A percentile compares a stretch with the other conserved stretches of the same genome.
phyloP scores from a whole-genome alignment of 1,140 invertebrate species.

The Cydia strobilella region DNA sequence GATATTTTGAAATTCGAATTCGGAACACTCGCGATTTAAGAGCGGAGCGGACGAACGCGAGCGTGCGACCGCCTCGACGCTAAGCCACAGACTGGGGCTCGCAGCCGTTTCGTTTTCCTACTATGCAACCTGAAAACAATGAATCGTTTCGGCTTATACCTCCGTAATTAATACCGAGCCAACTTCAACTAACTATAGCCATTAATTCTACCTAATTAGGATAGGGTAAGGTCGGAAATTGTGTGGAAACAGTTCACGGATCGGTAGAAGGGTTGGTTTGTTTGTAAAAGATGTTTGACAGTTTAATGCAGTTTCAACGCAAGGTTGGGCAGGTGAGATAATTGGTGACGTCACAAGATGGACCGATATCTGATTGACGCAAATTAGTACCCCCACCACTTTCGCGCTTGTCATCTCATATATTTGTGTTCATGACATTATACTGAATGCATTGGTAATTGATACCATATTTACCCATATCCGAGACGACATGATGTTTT shows the following conservation, averaged over 20 bases:
- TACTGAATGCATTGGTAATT: too few species aligned
- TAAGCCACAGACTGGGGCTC: slow-evolving; percentile 21
- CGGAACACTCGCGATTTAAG: neutral
- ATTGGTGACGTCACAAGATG: slow-evolving; percentile 12
- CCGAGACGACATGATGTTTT: too few species aligned
- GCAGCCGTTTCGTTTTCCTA: slow-evolving; percentile 13
- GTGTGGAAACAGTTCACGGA: slow-evolving; percentile 23
- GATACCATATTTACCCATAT: too few species aligned
- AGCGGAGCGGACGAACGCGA: slow-evolving; percentile 16
- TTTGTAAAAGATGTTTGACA: slow-evolving; percentile 21
- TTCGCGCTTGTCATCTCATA: too few species aligned
- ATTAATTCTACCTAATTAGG: slow-evolving; percentile 32
- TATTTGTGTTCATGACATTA: too few species aligned
- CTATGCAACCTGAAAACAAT: slow-evolving; percentile 31
- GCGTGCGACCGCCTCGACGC: slow-evolving; percentile 7
- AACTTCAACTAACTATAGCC: slow-evolving; percentile 25
- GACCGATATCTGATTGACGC: neutral
- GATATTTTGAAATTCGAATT: slow-evolving; percentile 27
- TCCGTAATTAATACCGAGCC: slow-evolving; percentile 25
- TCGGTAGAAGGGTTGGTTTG: slow-evolving; percentile 19
- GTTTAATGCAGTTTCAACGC: slow-evolving; percentile 16
- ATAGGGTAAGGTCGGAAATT: slow-evolving; percentile 28
- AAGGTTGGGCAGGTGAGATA: slow-evolving; percentile 20
- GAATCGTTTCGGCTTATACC: slow-evolving; percentile 31
- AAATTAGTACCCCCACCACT: too few species aligned